phyloP scores from a whole-genome alignment of 2,797 vertebrate genomes.

The Pangasius macronema region DNA sequence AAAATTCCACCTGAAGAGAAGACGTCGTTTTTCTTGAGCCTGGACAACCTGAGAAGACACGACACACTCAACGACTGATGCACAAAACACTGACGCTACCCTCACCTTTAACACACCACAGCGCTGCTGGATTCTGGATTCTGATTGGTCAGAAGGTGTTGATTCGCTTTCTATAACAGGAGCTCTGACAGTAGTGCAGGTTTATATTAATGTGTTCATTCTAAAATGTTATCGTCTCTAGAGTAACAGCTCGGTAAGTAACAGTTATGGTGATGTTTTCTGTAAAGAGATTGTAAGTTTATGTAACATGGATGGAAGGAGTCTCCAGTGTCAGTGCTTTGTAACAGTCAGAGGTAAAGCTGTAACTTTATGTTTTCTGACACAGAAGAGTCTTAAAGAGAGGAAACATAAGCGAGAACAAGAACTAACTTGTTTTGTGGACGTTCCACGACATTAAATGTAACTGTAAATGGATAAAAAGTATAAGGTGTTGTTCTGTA shows the following conservation, averaged over 20 bases:
- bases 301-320: neutral
- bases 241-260: no score
- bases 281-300: neutral
- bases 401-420: neutral
- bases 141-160: neutral
- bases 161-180: neutral
- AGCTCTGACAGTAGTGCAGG: neutral
- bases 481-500: neutral
- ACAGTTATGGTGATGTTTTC: neutral
- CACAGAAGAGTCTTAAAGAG: neutral
- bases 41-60: neutral
- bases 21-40: neutral
- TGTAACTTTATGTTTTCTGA: neutral
- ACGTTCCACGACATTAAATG: neutral
- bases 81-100: neutral
- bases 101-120: neutral
- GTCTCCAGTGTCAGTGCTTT: neutral
- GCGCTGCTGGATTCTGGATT: neutral
- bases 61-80: neutral
- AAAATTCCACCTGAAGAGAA: neutral
- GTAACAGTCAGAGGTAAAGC: neutral
- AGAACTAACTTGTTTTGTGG: neutral
- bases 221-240: no score
- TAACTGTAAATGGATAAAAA: neutral
- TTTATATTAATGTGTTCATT: neutral